A percentile compares a stretch with the other conserved stretches of the same genome.
phyloP scores from a whole-genome alignment of 2,113 vertebrate genomes.

The Neomonachus schauinslandi region DNA sequence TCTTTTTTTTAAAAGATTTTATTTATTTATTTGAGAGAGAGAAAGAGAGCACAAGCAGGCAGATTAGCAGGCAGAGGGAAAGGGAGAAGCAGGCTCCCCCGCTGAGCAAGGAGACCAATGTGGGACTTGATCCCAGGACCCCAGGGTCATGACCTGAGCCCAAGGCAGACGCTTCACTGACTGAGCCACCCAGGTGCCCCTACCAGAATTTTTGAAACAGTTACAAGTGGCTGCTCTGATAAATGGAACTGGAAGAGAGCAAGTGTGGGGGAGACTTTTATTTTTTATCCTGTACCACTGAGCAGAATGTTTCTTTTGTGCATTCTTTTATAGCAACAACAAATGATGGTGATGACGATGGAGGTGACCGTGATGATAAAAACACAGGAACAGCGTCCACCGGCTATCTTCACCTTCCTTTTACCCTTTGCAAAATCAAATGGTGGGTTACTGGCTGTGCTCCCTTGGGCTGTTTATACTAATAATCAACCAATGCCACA shows the following conservation, averaged over 20 bases:
- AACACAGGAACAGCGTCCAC: not conserved
- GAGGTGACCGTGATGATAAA: not conserved
- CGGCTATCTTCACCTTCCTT: not conserved
- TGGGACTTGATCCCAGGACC: not conserved
- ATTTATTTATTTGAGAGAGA: not conserved
- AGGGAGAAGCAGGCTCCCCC: not conserved
- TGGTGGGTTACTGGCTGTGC: not conserved
- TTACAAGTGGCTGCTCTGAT: not conserved
- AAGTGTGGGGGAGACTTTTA: not conserved
- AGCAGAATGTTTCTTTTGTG: not conserved
- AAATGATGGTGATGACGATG: not conserved
- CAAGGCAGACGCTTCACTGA: not conserved
- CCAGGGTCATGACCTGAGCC: not conserved
- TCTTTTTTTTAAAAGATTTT: not conserved
- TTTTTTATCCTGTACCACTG: not conserved
- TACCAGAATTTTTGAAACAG: not conserved
- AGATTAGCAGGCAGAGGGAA: not conserved
- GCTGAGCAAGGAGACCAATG: not conserved
- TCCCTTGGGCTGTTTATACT: not conserved
- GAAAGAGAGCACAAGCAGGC: not conserved
- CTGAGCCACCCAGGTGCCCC: not conserved
- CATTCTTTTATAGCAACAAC: not conserved
- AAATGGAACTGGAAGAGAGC: not conserved
- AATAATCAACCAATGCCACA: not conserved
- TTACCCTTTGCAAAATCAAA: not conserved